Evolutionary conservation across 2,113 vertebrate genomes (phyloP), one percentile per base, ranked within the genome.

Genomic region (Aphyosemion australe): DNA sequence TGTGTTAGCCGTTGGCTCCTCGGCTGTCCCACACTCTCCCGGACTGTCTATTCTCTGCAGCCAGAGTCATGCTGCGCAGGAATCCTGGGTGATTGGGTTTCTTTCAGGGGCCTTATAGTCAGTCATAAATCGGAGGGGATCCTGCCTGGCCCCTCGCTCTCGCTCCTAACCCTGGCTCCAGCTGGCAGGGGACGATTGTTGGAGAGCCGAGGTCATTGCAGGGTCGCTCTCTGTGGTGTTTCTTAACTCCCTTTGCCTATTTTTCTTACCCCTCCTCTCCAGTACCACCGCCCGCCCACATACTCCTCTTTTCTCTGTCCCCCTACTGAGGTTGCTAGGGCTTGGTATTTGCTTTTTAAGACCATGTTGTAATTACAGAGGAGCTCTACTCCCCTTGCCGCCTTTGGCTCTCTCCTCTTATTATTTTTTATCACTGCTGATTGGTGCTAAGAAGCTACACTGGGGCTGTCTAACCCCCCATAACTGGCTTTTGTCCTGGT

Each of bases 361-460:
- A 84, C 91, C 85, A 74, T 90, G 92, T 92, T 92, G 88, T 94
- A 93, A 93, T 93, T 93, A 93, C 91, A 90, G 89, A 93, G 92
- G 88, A 91, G 92, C 91, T 76, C 79, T 42, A 61, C 80, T 86
- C 77, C 79, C 83, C 68, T 78, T 53, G 71, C 75, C 16, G 86
- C 77, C 86, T 90, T 75, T 84, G 78, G 80, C 85, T 21, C 20
- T 31, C 63, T 82, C 57, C 76, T 68, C 67, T 77, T 71, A 15
- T 79, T 51, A 79, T 80, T 81, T 81, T 86, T 57, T 84, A 83
- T 91, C 72, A 79, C 77, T 89, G 76, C 73, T 90, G 86, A 83
- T 82, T 88, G 88, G 73, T 76, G 76, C 79, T 91, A 83, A 63
- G 84, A 83, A 87, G 86, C 60, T 78, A 73, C 75, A 45, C 18